Evolutionary conservation across 2,797 vertebrate genomes (phyloP), one percentile per base, ranked within the genome.

Genomic region (Gymnopithys bicolor): DNA sequence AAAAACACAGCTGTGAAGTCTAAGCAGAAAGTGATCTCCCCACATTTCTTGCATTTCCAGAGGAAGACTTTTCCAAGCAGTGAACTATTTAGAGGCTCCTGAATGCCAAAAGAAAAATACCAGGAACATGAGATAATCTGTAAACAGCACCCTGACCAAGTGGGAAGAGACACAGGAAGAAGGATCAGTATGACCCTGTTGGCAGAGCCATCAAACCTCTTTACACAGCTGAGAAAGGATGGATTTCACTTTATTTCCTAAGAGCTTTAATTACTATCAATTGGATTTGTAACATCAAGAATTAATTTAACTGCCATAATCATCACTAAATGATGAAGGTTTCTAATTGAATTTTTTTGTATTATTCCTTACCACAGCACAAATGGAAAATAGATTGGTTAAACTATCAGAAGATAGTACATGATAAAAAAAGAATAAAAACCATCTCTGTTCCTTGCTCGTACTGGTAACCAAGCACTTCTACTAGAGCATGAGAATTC

Each of bases 341-440:
- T 89, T 94, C 94, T 93, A 95, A 95, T 75, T 94, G 95, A 96
- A 96, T 95, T 78, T 73, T 94, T 95, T 87, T 87, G 66, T 82
- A 90, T 62, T 93, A 62, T 69, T 87, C 84, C 56, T 96, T 95
- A 91, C 51, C 90, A 82, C 33, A 89, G 67, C 91, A 84, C 84
- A 96, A 95, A 93, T 85, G 79, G 33, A 55, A 90, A 95, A 84
- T 28, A 49, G 51, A 92, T 81, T 92, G 76, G 95, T 94, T 94
- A 93, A 93, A 87, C 27, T 80, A 82, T 24, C 64, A 84, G 87
- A 92, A 96, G 95, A 88, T 86, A 64, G 60, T 95, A 78, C 11
- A 43, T 59, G 13, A 35, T 89, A 86, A 91, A 77, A 84, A 84
- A 23, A 58, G 49, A 84, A 85, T 30, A 25, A 32, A 91, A 96